phyloP scores from a whole-genome alignment of 2,888 invertebrate genomes.

The Tineola bisselliella region DNA sequence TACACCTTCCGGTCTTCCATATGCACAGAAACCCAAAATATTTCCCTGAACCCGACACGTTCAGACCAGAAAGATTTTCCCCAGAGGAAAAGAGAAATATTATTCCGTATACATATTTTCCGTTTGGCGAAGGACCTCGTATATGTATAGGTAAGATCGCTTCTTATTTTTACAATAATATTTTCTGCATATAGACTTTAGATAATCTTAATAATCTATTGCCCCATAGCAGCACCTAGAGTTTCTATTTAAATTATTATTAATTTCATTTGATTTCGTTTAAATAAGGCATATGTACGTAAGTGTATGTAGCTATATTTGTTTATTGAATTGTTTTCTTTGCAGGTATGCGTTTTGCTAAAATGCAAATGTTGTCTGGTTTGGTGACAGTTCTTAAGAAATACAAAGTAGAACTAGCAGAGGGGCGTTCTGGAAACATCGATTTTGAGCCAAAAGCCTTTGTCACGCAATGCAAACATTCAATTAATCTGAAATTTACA shows the following conservation, averaged over 20 bases:
- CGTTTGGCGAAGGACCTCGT: constrained; percentile 16
- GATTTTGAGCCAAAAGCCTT: constrained; percentile 21
- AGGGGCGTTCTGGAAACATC: constrained; percentile 23
- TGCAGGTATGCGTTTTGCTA: constrained; percentile 37
- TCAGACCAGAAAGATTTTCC: constrained; percentile 17
- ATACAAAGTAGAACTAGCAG: constrained; percentile 28
- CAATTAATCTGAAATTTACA: constrained; percentile 19
- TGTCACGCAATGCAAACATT: constrained; percentile 19
- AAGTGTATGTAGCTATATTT: no score
- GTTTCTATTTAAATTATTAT: no score
- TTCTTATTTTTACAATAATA: background rate
- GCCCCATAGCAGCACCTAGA: no score
- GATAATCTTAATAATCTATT: no score
- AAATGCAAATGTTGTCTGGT: constrained; percentile 36
- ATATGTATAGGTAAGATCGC: constrained; percentile 16
- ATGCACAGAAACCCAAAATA: constrained; percentile 19
- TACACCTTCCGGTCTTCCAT: constrained; percentile 19
- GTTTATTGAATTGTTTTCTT: constrained; percentile 15
- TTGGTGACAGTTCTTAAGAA: constrained; percentile 34
- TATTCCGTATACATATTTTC: constrained; percentile 15
- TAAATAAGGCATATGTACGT: no score
- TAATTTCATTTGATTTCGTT: background rate
- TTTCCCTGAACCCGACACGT: constrained; percentile 18
- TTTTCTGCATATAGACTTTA: no score
- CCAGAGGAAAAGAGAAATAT: constrained; percentile 14